A percentile compares a stretch with the other conserved stretches of the same genome.
Conservation (phyloP, 2,113 vertebrate genomes). For the Phyllostomus hastatus region DNA sequence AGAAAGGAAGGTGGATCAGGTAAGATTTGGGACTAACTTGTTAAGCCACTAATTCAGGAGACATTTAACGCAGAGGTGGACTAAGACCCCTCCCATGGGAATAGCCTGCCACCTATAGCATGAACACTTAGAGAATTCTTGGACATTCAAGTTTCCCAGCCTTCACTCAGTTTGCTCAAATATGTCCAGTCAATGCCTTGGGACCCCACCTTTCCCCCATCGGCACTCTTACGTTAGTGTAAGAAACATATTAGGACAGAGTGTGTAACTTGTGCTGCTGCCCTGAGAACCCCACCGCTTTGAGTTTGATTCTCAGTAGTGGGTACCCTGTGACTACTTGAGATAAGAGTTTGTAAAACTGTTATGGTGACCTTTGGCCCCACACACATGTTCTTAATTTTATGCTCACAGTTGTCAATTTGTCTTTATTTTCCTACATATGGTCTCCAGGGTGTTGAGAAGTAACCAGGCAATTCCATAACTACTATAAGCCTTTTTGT, state of each 20-base stretch:
- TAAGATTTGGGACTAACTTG: neutral
- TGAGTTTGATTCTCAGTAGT: neutral
- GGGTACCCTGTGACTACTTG: neutral
- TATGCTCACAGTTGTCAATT: neutral
- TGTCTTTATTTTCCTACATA: neutral
- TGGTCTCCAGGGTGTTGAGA: neutral
- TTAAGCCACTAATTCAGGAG: neutral
- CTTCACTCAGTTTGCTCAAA: neutral
- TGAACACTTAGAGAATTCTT: neutral
- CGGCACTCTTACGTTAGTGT: neutral
- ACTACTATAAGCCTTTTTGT: neutral
- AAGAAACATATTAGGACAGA: neutral
- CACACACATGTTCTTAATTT: neutral
- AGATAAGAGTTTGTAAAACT: neutral
- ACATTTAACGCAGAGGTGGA: neutral
- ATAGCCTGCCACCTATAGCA: too few species aligned
- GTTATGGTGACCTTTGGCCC: neutral
- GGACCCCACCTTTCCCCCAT: neutral
- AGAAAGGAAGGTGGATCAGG: neutral
- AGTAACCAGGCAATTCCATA: neutral
- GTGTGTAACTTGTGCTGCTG: neutral
- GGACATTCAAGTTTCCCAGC: neutral
- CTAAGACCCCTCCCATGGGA: neutral
- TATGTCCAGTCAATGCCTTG: neutral
- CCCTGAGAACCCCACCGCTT: neutral